A percentile compares a stretch with the other conserved stretches of the same genome.
These are phyloP conservation scores for Eriocheir sinensis DNA, from an alignment of 1,140 invertebrate species.

Conservation along the genomic window DNA sequence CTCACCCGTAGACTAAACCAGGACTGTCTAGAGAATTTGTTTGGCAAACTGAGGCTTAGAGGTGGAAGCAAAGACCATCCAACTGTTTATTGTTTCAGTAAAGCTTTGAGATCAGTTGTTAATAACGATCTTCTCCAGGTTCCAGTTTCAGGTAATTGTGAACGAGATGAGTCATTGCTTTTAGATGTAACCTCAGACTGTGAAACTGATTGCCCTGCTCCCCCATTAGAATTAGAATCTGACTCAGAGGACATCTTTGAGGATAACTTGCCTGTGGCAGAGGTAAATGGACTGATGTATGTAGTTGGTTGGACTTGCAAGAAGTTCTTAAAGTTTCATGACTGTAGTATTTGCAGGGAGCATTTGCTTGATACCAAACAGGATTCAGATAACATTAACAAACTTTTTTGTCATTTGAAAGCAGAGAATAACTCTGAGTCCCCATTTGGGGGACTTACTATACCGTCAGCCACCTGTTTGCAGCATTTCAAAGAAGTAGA, in stretches of 20 bases:
- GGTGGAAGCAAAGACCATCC: neutral
- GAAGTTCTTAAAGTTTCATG: neutral
- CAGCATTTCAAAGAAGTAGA: too few relatives aligned
- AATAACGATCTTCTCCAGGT: neutral
- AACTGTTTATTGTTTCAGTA: neutral
- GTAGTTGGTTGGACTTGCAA: constrained; percentile 8
- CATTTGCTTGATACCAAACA: neutral
- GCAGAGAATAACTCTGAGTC: constrained; percentile 1
- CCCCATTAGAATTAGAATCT: neutral
- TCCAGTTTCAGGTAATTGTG: neutral
- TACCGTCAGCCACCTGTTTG: too few relatives aligned
- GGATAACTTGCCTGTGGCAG: neutral
- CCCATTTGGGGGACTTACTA: neutral
- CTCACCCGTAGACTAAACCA: neutral
- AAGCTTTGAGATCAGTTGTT: neutral
- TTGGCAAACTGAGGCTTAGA: neutral
- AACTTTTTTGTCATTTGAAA: constrained; percentile 17
- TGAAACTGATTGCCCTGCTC: neutral
- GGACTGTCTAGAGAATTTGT: constrained; percentile 27
- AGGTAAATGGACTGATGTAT: neutral
- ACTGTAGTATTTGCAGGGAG: neutral
- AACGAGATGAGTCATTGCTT: neutral
- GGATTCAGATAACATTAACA: neutral
- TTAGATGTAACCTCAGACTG: neutral
- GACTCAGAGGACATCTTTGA: neutral